Evolutionary conservation across 2,797 vertebrate genomes (phyloP), one percentile per base, ranked within the genome.

Genomic region (Hephaestus fuliginosus): DNA sequence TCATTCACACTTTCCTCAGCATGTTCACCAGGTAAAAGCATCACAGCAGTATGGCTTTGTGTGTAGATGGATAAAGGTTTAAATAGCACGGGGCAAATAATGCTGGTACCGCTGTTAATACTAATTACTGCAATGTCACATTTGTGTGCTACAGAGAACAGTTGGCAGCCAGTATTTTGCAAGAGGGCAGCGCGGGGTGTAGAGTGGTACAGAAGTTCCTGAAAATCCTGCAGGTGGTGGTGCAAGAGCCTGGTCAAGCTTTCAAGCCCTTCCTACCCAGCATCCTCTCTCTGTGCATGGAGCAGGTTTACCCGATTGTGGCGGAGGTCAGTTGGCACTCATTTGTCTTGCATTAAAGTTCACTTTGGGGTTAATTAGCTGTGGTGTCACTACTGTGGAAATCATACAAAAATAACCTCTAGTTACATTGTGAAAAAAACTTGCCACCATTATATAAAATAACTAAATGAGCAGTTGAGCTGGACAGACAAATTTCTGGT

Each of bases 1-100:
- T 99, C 88, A 98, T 99, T 86, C 98, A 99, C 92, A 99, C 97
- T 49, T 99, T 99, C 92, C 97, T 99, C 80, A 97, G 97, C 92
- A 98, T 99, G 98, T 99, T 99, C 92, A 99, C 98, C 89, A 95
- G 94, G 94, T 95, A 33, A 56, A 56, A 72, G 22, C 64, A n/a
- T 53, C n/a, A 30, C 36, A 22, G 14, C 41, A 71, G 1, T 20
- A 36, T 61, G 41, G 4, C 15, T n/a, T 46, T 11, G 14, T 57
- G 0, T 28, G 9, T n/a, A 41, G 12, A 52, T 7, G 10, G 20
- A 25, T 65, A 1, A 12, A 28, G 7, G 13, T 52, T 43, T 14
- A 46, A 74, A 53, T 28, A 7, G 7, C 43, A 30, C 15, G 10
- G 15, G 51, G 12, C 5, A 20, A 15, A 64, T 43, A 36, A 46